These are phyloP conservation scores for Zhuqinia jingwanae DNA, from an alignment of 2,888 invertebrate genomes.

Conservation along the genomic window DNA sequence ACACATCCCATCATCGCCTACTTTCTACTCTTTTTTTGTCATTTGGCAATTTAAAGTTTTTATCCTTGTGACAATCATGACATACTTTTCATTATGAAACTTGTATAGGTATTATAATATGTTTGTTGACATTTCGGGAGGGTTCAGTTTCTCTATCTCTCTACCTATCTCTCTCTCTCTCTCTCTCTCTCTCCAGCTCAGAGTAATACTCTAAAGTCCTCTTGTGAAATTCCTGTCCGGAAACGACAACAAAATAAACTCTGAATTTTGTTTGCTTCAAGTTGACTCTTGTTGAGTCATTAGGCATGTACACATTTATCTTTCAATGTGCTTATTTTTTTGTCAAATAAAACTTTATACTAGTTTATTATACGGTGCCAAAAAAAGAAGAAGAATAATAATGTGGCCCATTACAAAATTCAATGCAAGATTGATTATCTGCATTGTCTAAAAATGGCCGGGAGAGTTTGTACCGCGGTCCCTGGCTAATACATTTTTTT, in stretches of 20 bases:
- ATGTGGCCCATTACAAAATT: too few species aligned
- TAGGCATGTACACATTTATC: constrained; percentile 39
- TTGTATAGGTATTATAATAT: not conserved
- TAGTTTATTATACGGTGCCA: too few species aligned
- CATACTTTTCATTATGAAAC: not conserved
- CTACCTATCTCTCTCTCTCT: too few species aligned
- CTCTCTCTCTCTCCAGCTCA: constrained; percentile 44
- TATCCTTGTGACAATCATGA: not conserved
- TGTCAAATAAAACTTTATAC: too few species aligned
- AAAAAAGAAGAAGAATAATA: too few species aligned
- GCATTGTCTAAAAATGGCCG: constrained; percentile 66
- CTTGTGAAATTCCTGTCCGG: constrained; percentile 67
- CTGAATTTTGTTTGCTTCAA: too few species aligned
- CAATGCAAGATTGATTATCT: constrained; percentile 36
- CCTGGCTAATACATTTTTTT: too few species aligned
- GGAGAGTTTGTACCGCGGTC: constrained; percentile 47
- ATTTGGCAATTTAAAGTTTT: not conserved
- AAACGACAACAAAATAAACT: constrained; percentile 67
- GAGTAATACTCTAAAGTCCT: constrained; percentile 35
- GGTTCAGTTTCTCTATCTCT: not conserved
- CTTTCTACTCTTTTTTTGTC: not conserved
- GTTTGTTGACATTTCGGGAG: constrained; percentile 67
- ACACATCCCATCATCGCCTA: too few species aligned
- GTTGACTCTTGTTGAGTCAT: constrained; percentile 37
- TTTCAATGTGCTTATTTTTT: constrained; percentile 36